These are phyloP conservation scores for Rallus crepitans DNA, from an alignment of 2,797 vertebrate species.

Conservation along the genomic window DNA sequence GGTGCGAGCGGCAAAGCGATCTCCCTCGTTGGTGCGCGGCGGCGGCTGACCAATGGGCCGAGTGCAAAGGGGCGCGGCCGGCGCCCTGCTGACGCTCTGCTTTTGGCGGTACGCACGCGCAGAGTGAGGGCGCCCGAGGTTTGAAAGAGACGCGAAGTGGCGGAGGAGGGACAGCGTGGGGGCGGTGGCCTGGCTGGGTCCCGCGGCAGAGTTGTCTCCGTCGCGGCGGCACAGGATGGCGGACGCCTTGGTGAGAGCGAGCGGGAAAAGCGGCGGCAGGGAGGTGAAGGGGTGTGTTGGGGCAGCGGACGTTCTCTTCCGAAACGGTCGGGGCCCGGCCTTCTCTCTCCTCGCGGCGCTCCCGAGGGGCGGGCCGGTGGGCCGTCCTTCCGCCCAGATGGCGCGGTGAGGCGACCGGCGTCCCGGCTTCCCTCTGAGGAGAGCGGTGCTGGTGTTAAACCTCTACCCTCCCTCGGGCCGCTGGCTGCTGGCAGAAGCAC, in stretches of 20 bases:
- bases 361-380: no score
- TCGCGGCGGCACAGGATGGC: not conserved
- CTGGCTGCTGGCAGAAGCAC: fast-evolving
- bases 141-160: not conserved
- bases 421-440: fast-evolving
- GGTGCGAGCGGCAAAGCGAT: not conserved
- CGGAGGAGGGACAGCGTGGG: fast-evolving
- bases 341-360: not conserved
- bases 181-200: fast-evolving
- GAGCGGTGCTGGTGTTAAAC: fast-evolving
- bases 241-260: not conserved
- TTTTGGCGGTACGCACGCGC: not conserved
- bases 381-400: not conserved
- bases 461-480: fast-evolving
- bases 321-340: not conserved
- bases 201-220: no score
- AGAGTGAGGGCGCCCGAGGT: not conserved
- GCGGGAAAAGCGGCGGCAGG: not conserved
- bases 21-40: not conserved
- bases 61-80: not conserved
- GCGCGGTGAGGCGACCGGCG: not conserved
- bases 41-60: not conserved
- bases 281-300: fast-evolving
- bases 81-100: fast-evolving
- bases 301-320: not conserved